Percentiles rank a stretch among this genome's conserved stretches.
phyloP scores from a whole-genome alignment of 2,113 vertebrate species.

The Loxodonta africana region DNA sequence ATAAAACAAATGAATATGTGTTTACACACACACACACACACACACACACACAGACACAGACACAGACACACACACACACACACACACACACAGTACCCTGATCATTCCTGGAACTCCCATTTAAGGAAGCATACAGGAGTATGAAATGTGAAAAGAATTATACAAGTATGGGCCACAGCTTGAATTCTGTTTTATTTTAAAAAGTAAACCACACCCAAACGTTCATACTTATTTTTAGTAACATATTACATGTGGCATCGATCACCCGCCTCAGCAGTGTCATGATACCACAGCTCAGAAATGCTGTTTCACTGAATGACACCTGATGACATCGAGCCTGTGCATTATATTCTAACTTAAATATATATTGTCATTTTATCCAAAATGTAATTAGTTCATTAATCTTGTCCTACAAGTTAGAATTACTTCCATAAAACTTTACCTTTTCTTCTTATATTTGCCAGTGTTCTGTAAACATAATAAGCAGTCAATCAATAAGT shows the following conservation, averaged over 20 bases:
- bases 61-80: not conserved
- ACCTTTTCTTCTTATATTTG: not conserved
- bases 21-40: not conserved
- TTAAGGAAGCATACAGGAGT: not conserved
- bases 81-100: not conserved
- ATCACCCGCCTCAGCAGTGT: not conserved
- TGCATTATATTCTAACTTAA: not conserved
- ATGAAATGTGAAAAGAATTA: not conserved
- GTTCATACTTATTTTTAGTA: not conserved
- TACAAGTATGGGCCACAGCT: not conserved
- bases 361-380: not conserved
- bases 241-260: not conserved
- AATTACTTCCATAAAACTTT: not conserved
- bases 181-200: constrained; percentile 1
- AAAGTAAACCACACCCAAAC: not conserved
- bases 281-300: not conserved
- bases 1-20: not conserved
- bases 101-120: not conserved
- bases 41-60: not conserved
- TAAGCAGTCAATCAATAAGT: not conserved
- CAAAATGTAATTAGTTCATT: not conserved
- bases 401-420: not conserved
- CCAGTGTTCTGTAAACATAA: not conserved
- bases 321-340: not conserved
- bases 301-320: not conserved